Base-by-base conservation (phyloP, 2,113 vertebrate species). In the Progne subis region DNA sequence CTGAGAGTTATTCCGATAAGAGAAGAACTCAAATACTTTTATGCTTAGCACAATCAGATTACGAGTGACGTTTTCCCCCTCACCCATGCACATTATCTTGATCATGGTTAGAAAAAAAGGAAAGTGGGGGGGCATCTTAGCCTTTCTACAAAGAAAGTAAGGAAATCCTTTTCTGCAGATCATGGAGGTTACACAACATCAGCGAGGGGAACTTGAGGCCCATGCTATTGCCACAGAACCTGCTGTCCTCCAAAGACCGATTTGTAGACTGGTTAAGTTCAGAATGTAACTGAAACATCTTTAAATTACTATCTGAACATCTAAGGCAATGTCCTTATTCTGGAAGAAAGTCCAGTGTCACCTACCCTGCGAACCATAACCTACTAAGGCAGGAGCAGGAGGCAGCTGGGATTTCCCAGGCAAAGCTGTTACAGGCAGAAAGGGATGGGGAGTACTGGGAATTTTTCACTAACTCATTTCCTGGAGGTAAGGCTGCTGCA, bases 381-480 rank as follows among this genome's bases (percentile, higher is more conserved):
- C 50, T 25, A 21, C n/a, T 10, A 5, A 43, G 44, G 61, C 17
- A 55, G 34, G 37, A 83, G 49, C 31, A 59, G 64, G 37, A 80
- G 46, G 47, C 19, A n/a, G 10, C 17, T 2, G 7, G 37, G 8
- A 41, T 69, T 75, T 70, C 81, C 68, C 6, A 0, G 8, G 24
- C 0, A 0, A 18, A 32, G 65, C 55, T 59, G 28, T n/a, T n/a
- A 31, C 1, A 0, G 63, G 71, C 63, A 72, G 44, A 64, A 79
- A 16, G 44, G 43, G 29, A 20, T 2, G 3, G 52, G 82, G 25
- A 81, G 32, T 34, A 24, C 52, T 21, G 18, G 65, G 47, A 37
- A 46, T 61, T 78, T 77, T 49, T 89, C 70, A 70, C 31, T 61
- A 61, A 43, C 56, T 81, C 41, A 11, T 67, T 86, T 93, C 47